These are phyloP conservation scores for Heteromyza rotundicornis DNA, from an alignment of 2,888 invertebrate species.

Conservation along the genomic window DNA sequence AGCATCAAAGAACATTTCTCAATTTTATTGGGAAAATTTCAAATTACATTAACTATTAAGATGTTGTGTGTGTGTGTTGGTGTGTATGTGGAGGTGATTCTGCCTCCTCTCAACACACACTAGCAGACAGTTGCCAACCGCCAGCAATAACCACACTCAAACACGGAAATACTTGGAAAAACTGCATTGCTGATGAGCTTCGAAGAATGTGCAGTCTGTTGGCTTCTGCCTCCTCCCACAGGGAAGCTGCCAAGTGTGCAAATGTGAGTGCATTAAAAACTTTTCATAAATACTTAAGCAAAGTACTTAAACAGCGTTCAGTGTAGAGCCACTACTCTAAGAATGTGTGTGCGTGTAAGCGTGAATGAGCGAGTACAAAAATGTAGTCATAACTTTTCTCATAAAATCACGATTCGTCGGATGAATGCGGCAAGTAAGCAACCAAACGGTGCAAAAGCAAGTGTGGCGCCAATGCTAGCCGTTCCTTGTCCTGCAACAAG, in stretches of 20 bases:
- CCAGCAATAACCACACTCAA: no score
- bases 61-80: no score
- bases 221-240: not conserved
- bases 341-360: not conserved
- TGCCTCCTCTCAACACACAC: no score
- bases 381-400: constrained; percentile 15
- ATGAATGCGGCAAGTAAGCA: not conserved
- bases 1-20: no score
- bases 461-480: not conserved
- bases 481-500: not conserved
- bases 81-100: no score
- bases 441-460: not conserved
- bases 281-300: constrained; percentile 10
- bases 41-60: no score
- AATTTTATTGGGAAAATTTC: no score
- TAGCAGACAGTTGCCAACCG: no score
- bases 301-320: constrained; percentile 1
- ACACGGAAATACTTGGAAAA: no score
- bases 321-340: not conserved
- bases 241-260: not conserved
- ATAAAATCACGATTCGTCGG: constrained; percentile 10
- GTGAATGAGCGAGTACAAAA: not conserved
- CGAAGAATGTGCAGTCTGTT: no score
- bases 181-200: no score
- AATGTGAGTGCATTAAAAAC: constrained; percentile 12